Conservation (phyloP, 1,140 invertebrate genomes). For the Ectropis grisescens region DNA sequence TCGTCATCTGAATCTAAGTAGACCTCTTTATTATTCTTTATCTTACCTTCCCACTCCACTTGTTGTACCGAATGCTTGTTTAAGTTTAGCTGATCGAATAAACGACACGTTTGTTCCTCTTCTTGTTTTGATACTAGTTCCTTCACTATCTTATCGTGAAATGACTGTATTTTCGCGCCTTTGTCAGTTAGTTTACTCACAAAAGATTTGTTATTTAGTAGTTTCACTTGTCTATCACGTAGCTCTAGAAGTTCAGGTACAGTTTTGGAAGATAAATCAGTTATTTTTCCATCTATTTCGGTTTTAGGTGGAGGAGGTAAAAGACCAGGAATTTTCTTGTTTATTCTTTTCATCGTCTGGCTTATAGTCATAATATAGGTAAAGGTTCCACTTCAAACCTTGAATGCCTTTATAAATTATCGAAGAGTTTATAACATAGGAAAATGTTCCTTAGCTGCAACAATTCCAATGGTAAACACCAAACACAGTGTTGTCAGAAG, state of each 20-base stretch:
- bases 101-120: slow-evolving; percentile 70
- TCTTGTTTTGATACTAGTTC: slow-evolving; percentile 72
- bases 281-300: slow-evolving; percentile 52
- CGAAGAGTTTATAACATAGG: too few relatives aligned
- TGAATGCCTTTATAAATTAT: too few relatives aligned
- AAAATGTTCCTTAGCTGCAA: too few relatives aligned
- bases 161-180: slow-evolving; percentile 74
- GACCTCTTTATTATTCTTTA: slow-evolving; percentile 43
- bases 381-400: too few relatives aligned
- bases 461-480: too few relatives aligned
- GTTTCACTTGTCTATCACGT: slow-evolving; percentile 41
- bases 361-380: slow-evolving; percentile 24
- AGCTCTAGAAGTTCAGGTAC: slow-evolving; percentile 40
- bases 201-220: slow-evolving; percentile 51
- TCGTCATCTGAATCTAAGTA: slow-evolving; percentile 76
- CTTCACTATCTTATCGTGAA: slow-evolving; percentile 68
- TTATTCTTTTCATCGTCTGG: slow-evolving; percentile 40
- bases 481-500: too few relatives aligned
- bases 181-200: slow-evolving; percentile 75
- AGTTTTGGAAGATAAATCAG: slow-evolving; percentile 39
- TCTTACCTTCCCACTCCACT: slow-evolving; percentile 77
- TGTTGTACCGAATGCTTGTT: slow-evolving; percentile 71
- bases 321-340: slow-evolving; percentile 40
- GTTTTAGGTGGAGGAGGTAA: slow-evolving; percentile 43
- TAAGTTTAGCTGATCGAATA: slow-evolving; percentile 75